These are phyloP conservation scores for Taeniopygia guttata DNA, from an alignment of 2,797 vertebrate species.

Conservation along the genomic window DNA sequence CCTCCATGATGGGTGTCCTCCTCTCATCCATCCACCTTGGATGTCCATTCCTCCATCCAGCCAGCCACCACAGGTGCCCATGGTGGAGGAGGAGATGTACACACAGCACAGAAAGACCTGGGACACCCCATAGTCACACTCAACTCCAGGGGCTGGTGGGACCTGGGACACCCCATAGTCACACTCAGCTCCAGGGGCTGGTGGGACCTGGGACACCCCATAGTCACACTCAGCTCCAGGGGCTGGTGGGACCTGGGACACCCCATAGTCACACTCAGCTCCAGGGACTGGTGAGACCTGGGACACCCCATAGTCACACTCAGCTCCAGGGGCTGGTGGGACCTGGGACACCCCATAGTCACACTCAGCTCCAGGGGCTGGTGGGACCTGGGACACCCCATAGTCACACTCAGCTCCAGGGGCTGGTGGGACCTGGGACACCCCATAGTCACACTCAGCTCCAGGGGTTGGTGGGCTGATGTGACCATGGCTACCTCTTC, in stretches of 20 bases:
- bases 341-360: background rate
- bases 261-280: background rate
- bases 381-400: background rate
- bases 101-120: background rate
- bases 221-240: background rate
- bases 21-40: background rate
- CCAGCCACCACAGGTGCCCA: rapidly evolving
- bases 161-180: background rate
- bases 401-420: background rate
- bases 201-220: background rate
- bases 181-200: background rate
- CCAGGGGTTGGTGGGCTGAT: background rate
- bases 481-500: rapidly evolving
- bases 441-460: background rate
- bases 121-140: background rate
- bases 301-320: background rate
- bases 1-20: rapidly evolving
- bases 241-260: background rate
- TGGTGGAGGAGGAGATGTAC: rapidly evolving
- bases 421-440: background rate
- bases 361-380: background rate
- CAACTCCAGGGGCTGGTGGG: background rate
- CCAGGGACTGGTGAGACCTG: background rate
- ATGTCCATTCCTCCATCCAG: background rate
- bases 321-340: background rate